Percentiles rank a stretch among this genome's conserved stretches.
These are phyloP conservation scores for Diloba caeruleocephala DNA, from an alignment of 2,888 invertebrate species.

Conservation along the genomic window DNA sequence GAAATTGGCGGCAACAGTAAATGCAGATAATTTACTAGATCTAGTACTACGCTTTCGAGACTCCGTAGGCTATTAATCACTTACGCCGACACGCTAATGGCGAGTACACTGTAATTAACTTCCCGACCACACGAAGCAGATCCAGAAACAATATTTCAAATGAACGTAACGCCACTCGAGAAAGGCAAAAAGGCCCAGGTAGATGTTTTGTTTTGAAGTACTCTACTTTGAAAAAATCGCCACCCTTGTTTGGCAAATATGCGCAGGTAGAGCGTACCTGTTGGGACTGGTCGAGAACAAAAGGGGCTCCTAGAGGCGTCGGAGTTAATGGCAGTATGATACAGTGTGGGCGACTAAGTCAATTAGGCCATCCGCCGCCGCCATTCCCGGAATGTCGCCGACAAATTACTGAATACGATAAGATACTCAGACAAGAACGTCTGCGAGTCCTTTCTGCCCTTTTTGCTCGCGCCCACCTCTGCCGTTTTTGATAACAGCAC, in stretches of 20 bases:
- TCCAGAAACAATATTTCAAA: slow-evolving; percentile 72
- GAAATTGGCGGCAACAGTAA: slow-evolving; percentile 66
- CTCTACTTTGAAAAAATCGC: slow-evolving; percentile 60
- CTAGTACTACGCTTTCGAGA: slow-evolving; percentile 67
- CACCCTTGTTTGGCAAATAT: slow-evolving; percentile 71
- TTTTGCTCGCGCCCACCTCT: slow-evolving; percentile 65
- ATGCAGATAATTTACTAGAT: slow-evolving; percentile 69
- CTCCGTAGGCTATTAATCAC: slow-evolving; percentile 74
- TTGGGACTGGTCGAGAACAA: slow-evolving; percentile 79
- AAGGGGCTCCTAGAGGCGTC: slow-evolving; percentile 83
- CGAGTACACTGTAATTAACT: slow-evolving; percentile 73
- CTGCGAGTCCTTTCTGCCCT: slow-evolving; percentile 73
- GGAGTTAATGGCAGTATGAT: slow-evolving; percentile 82
- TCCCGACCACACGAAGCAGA: slow-evolving; percentile 62
- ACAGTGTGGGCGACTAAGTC: slow-evolving; percentile 87
- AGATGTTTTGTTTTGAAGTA: slow-evolving; percentile 60
- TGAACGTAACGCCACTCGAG: slow-evolving; percentile 59
- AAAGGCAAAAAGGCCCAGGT: slow-evolving; percentile 72
- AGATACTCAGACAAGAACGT: slow-evolving; percentile 75
- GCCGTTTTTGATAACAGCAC: slow-evolving; percentile 80
- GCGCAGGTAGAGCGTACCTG: slow-evolving; percentile 84
- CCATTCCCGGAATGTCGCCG: slow-evolving; percentile 87
- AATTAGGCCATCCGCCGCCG: slow-evolving; percentile 88
- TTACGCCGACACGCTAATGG: slow-evolving; percentile 72
- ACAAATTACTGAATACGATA: slow-evolving; percentile 85